Evolutionary conservation across 2,888 invertebrate species (phyloP), one percentile per base, ranked within the genome.

Genomic region (Blastobasis lacticolella): DNA sequence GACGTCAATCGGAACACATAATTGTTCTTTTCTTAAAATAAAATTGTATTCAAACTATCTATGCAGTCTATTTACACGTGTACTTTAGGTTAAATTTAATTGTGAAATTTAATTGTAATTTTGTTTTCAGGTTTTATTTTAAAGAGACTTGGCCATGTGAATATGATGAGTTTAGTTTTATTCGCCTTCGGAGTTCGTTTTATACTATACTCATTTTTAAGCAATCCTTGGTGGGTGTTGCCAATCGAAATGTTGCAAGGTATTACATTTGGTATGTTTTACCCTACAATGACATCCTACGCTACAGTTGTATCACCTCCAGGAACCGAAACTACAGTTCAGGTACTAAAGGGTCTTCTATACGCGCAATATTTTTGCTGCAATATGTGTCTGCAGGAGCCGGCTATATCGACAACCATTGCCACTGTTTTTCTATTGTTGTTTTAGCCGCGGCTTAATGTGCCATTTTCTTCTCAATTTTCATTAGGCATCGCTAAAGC

Each of bases 211-310:
- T 97, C 96, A 3, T 79, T 93, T 50, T 78, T 97, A 50, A 83
- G 87, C 1, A 92, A 96, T 77, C 93, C 95, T 0, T 97, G 97
- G 96, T 92, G 91, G 88, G 92, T 94, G 47, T 84, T 98, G 54
- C 93, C 95, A 0, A 91, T 97, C 49, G 98, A 98, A 78, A 75
- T 96, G 55, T 81, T 95, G 6, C 96, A 97, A 78, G 97, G 97
- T 0, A 83, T 97, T 36, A 96, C 97, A 0, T 95, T 95, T 73
- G 97, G 97, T 23, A 90, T 97, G 71, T 95, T 95, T 67, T 97
- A 95, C 75, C 92, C 96, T 0, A 93, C 95, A 7, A 95, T 96
- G 94, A 93, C 95, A 10, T 95, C 95, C 0, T 97, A 96, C 77
- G 96, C 96, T 0, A 94, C 93, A 69, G 91, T 94, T 56, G 91